Percentiles rank a stretch among this genome's conserved stretches.
Conservation (phyloP, 2,888 invertebrate genomes). For the Xanthorhoe designata region DNA sequence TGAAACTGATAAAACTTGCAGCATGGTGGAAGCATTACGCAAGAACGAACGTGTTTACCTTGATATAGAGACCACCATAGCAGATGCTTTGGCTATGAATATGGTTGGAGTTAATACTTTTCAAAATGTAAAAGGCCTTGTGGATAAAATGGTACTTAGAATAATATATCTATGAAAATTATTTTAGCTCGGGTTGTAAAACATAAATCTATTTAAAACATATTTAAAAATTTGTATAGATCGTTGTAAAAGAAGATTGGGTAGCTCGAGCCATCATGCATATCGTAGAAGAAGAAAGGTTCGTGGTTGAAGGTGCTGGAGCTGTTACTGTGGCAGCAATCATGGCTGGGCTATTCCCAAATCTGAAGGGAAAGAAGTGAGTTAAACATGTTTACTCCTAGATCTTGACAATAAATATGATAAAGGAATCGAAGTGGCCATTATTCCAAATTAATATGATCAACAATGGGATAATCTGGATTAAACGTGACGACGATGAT, state of each 20-base stretch:
- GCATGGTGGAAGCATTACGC: constrained; percentile 79
- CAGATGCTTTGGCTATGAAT: constrained; percentile 89
- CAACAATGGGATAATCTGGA: too few relatives aligned
- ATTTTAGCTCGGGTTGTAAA: neutral
- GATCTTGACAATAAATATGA: neutral
- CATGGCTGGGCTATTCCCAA: constrained; percentile 91
- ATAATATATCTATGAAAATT: neutral
- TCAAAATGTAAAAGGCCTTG: constrained; percentile 66
- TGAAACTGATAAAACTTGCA: constrained; percentile 71
- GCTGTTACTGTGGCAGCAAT: constrained; percentile 93
- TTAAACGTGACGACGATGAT: too few relatives aligned
- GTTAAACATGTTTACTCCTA: constrained; percentile 24
- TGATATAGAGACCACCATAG: constrained; percentile 89
- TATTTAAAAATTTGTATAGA: constrained; percentile 58
- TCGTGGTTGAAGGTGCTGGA: constrained; percentile 95
- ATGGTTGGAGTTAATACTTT: constrained; percentile 76
- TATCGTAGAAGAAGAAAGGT: constrained; percentile 92
- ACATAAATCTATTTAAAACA: neutral
- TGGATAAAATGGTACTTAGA: constrained; percentile 75
- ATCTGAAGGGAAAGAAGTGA: constrained; percentile 93
- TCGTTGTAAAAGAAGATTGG: constrained; percentile 94
- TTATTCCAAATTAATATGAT: too few relatives aligned
- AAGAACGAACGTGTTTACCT: constrained; percentile 90
- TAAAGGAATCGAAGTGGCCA: too few relatives aligned
- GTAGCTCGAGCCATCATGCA: constrained; percentile 93